phyloP scores from a whole-genome alignment of 2,888 invertebrate genomes.

The Cheilosia scutellata region DNA sequence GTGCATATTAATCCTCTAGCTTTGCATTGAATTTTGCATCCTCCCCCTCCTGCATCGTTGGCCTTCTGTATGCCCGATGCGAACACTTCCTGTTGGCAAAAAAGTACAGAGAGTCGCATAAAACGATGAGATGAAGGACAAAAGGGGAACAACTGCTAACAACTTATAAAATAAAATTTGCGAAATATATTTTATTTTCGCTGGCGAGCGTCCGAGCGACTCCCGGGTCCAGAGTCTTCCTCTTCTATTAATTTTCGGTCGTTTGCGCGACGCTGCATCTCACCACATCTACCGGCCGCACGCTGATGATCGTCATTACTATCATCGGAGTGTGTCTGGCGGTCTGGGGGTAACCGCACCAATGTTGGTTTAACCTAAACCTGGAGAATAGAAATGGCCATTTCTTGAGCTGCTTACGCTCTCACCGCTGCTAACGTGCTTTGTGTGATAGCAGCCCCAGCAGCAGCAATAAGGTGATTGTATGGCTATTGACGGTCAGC shows the following conservation, averaged over 20 bases:
- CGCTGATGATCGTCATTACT: constrained; percentile 58
- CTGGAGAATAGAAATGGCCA: constrained; percentile 47
- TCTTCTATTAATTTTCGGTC: constrained; percentile 69
- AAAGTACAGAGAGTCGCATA: constrained; percentile 32
- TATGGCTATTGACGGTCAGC: constrained; percentile 26
- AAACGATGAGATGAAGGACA: background rate
- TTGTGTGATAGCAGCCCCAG: constrained; percentile 26
- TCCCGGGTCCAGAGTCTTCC: background rate
- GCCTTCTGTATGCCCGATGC: constrained; percentile 27
- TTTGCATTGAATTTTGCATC: constrained; percentile 28
- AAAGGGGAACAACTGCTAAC: background rate
- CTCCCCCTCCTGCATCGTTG: constrained; percentile 9
- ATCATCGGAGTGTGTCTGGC: constrained; percentile 38
- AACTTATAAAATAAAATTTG: constrained; percentile 54
- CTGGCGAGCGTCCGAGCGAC: background rate
- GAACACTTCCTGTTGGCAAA: constrained; percentile 60
- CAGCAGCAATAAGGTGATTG: constrained; percentile 33
- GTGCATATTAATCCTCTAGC: constrained; percentile 73
- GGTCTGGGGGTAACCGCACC: constrained; percentile 20
- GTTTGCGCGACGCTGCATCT: constrained; percentile 14
- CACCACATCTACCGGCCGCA: background rate
- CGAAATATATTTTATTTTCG: constrained; percentile 70
- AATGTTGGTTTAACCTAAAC: constrained; percentile 56
- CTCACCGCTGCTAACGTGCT: constrained; percentile 32
- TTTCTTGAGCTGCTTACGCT: constrained; percentile 26